Percentiles rank a stretch among this genome's conserved stretches.
Evolutionary conservation across 2,888 invertebrate genomes (phyloP).

Genomic region (Scaptomyza polygonia): DNA sequence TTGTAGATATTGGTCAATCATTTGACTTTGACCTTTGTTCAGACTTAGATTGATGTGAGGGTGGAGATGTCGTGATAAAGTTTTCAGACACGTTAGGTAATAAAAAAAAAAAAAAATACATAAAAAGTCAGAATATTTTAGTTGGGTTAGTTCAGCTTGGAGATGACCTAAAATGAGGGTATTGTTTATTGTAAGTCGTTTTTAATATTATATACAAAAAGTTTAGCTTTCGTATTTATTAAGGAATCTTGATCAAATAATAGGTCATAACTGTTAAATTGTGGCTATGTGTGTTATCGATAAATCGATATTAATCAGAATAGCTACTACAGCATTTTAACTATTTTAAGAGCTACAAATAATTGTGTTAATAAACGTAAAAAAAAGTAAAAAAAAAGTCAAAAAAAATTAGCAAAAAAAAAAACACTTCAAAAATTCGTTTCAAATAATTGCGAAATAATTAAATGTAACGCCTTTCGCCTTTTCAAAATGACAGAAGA

Average conservation of each 20-base stretch:
- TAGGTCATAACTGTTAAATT: not conserved
- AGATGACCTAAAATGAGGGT: not conserved
- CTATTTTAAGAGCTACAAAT: no score
- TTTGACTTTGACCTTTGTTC: constrained; percentile 63
- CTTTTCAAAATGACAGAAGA: constrained; percentile 11
- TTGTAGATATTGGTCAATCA: constrained; percentile 29
- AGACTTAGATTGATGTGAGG: constrained; percentile 56
- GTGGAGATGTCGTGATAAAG: constrained; percentile 2
- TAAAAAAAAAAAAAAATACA: not conserved
- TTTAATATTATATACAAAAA: no score
- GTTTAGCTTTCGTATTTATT: no score
- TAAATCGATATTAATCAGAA: not conserved
- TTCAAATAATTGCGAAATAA: constrained; percentile 37
- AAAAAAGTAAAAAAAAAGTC: not conserved
- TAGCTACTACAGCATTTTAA: no score
- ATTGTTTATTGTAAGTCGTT: not conserved
- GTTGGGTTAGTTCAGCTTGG: not conserved
- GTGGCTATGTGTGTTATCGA: not conserved
- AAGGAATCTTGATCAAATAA: no score
- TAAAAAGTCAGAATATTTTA: not conserved
- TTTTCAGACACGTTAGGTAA: not conserved
- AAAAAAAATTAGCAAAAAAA: constrained; percentile 30
- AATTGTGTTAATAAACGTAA: not conserved
- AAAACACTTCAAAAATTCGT: no score
- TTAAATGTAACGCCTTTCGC: constrained; percentile 45